phyloP scores from a whole-genome alignment of 2,888 invertebrate genomes.

The Thelaira solivaga region DNA sequence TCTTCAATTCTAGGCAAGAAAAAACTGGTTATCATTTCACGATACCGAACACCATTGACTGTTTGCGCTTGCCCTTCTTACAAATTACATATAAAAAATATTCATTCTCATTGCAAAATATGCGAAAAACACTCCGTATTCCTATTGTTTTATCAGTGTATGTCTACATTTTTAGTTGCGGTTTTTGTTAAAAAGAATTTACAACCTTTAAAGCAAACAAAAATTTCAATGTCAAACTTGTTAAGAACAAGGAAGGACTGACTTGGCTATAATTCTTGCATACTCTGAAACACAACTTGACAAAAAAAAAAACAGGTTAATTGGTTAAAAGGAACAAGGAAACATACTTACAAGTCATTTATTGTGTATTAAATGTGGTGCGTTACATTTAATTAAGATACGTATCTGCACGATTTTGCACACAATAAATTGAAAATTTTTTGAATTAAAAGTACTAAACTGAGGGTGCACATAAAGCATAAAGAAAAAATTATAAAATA shows the following conservation, averaged over 20 bases:
- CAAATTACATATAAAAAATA: too few relatives aligned
- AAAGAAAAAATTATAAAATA: not conserved
- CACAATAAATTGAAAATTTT: constrained; percentile 25
- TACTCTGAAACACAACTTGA: not conserved
- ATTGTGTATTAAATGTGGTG: constrained; percentile 40
- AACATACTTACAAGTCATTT: constrained; percentile 44
- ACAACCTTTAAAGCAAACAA: constrained; percentile 18
- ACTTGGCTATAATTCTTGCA: constrained; percentile 5
- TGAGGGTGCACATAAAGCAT: not conserved
- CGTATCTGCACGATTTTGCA: constrained; percentile 46
- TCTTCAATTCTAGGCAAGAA: too few relatives aligned
- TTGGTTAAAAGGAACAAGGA: constrained; percentile 50
- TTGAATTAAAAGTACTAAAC: not conserved
- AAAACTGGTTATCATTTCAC: too few relatives aligned
- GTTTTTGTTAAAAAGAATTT: constrained; percentile 37
- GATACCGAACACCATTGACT: too few relatives aligned
- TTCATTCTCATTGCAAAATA: too few relatives aligned
- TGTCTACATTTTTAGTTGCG: constrained; percentile 19
- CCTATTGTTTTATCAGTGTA: not conserved
- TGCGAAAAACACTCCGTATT: too few relatives aligned
- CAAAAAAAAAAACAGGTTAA: not conserved
- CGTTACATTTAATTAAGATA: constrained; percentile 54
- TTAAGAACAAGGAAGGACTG: constrained; percentile 56
- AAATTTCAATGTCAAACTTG: constrained; percentile 58
- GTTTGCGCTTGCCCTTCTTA: too few relatives aligned